Percentiles rank a stretch among this genome's conserved stretches.
Evolutionary conservation across 2,888 invertebrate species (phyloP).

Genomic region (Caenorhabditis afra): DNA sequence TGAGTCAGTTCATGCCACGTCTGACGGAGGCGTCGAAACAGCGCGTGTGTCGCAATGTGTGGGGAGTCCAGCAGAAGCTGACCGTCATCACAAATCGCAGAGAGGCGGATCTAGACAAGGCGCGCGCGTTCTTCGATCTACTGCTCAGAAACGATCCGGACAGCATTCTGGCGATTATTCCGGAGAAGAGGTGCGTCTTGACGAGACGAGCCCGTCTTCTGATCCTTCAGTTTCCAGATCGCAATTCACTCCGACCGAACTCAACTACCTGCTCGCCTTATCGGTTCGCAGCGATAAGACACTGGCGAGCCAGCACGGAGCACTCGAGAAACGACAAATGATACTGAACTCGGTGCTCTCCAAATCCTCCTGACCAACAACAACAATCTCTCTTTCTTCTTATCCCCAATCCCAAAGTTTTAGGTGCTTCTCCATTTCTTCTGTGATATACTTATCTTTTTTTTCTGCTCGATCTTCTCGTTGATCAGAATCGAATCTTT

Average conservation of each 20-base stretch:
- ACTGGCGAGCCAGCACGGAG: constrained; percentile 80
- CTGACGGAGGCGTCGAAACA: constrained; percentile 90
- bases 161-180: constrained; percentile 81
- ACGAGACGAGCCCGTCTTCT: neutral
- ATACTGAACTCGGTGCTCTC: constrained; percentile 88
- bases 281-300: constrained; percentile 85
- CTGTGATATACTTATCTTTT: constrained; percentile 19
- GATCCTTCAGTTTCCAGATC: constrained; percentile 16
- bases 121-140: constrained; percentile 83
- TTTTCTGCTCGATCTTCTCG: no score
- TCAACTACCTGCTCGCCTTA: constrained; percentile 84
- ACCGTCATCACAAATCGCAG: constrained; percentile 87
- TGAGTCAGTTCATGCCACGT: constrained; percentile 87
- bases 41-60: constrained; percentile 87
- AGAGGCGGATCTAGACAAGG: constrained; percentile 89
- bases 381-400: neutral
- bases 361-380: neutral
- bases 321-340: constrained; percentile 85
- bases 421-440: constrained; percentile 27
- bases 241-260: constrained; percentile 50
- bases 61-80: constrained; percentile 90
- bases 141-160: constrained; percentile 72
- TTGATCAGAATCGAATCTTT: no score
- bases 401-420: neutral
- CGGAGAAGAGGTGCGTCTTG: constrained; percentile 82